phyloP scores from a whole-genome alignment of 2,113 vertebrate genomes.

The Semnornis frantzii region DNA sequence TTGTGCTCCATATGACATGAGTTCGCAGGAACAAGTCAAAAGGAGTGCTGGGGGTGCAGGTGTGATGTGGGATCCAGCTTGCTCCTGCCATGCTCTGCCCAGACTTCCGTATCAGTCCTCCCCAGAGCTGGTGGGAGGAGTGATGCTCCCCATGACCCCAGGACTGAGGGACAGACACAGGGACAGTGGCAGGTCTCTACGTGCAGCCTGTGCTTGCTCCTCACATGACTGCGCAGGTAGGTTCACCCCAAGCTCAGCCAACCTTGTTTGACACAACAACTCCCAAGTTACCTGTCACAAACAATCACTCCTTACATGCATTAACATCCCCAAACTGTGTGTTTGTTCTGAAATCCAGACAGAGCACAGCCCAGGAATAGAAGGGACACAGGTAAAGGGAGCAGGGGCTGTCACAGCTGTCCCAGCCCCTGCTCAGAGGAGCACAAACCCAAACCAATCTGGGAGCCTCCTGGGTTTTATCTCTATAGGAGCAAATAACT shows the following conservation, averaged over 20 bases:
- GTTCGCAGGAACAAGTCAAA: not conserved
- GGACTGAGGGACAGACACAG: not conserved
- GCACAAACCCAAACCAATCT: not conserved
- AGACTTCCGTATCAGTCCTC: not conserved
- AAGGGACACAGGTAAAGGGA: not conserved
- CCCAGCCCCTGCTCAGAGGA: not conserved
- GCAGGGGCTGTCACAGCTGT: not conserved
- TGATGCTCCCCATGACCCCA: not conserved
- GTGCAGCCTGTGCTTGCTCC: not conserved
- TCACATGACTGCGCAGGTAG: not conserved
- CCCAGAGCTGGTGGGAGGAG: rapidly evolving
- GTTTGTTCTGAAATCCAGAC: not conserved
- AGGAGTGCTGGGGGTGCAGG: rapidly evolving
- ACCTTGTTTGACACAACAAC: not conserved
- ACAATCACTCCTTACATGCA: not conserved
- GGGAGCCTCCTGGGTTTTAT: not conserved
- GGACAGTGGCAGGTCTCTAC: rapidly evolving
- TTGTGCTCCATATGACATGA: rapidly evolving
- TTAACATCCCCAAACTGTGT: not conserved
- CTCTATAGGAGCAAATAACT: not conserved
- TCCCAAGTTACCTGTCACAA: not conserved
- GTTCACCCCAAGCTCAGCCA: not conserved
- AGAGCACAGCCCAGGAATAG: not conserved
- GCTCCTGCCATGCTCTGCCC: not conserved
- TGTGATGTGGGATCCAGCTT: rapidly evolving